These are phyloP conservation scores for Melanargia galathea DNA, from an alignment of 2,888 invertebrate species.

Conservation along the genomic window DNA sequence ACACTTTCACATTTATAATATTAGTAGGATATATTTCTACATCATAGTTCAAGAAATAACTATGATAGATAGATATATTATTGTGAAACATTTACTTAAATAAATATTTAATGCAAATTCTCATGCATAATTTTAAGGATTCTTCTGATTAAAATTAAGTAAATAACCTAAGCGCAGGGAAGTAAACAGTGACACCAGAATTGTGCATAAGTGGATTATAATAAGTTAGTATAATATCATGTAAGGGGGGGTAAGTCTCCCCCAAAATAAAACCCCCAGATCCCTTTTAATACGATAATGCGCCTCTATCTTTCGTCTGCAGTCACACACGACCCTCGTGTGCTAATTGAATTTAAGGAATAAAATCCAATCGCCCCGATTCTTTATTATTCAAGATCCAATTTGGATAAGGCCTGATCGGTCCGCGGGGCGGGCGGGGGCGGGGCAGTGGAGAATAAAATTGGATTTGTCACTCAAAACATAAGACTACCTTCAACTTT, in stretches of 20 bases:
- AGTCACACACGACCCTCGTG: constrained; percentile 80
- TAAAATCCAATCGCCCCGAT: constrained; percentile 83
- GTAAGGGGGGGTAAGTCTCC: constrained; percentile 46
- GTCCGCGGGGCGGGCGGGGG: constrained; percentile 66
- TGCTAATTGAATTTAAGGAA: constrained; percentile 84
- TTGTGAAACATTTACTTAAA: too few species aligned
- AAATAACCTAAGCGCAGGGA: background rate
- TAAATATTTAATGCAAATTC: too few species aligned
- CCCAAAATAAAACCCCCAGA: constrained; percentile 62
- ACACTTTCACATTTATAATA: too few species aligned
- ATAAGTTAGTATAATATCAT: constrained; percentile 36
- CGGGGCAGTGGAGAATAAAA: constrained; percentile 80
- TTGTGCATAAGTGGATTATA: constrained; percentile 31
- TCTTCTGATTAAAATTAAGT: background rate
- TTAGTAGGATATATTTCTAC: too few species aligned
- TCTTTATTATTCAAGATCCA: constrained; percentile 84
- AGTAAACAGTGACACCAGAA: constrained; percentile 13
- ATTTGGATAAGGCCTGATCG: constrained; percentile 83
- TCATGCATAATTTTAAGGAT: too few species aligned
- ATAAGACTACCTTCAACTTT: constrained; percentile 74
- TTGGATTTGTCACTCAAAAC: constrained; percentile 83
- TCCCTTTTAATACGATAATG: constrained; percentile 79
- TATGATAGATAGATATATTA: too few species aligned
- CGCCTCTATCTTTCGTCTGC: constrained; percentile 80
- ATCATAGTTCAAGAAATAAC: too few species aligned